phyloP scores from a whole-genome alignment of 2,113 vertebrate genomes.

The Tetrax tetrax region DNA sequence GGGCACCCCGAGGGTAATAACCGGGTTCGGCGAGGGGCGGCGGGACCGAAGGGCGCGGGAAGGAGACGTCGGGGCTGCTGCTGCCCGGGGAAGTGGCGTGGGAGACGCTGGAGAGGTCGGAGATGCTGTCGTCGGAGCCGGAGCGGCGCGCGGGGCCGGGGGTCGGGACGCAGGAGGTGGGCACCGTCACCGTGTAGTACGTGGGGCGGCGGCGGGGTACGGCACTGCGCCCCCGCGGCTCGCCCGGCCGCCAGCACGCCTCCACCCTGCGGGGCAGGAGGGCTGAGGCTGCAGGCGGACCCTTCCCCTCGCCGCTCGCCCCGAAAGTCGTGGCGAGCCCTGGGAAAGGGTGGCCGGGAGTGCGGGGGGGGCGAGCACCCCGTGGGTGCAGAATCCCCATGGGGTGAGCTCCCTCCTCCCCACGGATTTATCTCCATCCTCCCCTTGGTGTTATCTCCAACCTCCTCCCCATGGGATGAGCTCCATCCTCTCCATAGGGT shows the following conservation, averaged over 20 bases:
- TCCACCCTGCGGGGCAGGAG: background rate
- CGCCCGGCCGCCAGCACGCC: background rate
- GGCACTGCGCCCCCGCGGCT: background rate
- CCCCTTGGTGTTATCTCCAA: background rate
- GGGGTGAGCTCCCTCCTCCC: background rate
- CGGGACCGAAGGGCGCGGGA: background rate
- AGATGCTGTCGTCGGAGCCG: slow-evolving; percentile 44
- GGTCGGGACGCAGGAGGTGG: background rate
- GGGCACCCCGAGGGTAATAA: background rate
- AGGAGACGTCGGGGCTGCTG: slow-evolving; percentile 15
- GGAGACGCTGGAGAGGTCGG: slow-evolving; percentile 27
- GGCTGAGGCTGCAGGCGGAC: rapidly evolving
- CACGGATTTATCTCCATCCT: background rate
- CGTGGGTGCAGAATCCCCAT: rapidly evolving
- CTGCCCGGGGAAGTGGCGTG: background rate
- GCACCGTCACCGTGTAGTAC: slow-evolving; percentile 23
- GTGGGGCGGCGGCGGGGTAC: background rate
- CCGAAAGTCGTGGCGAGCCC: rapidly evolving
- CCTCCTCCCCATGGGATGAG: background rate
- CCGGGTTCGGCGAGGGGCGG: background rate
- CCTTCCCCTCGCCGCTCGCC: background rate
- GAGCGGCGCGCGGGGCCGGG: background rate
- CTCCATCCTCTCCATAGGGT: background rate
- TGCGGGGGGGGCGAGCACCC: background rate
- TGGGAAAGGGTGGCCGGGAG: background rate